phyloP scores from a whole-genome alignment of 2,113 vertebrate species.

The Equus przewalskii region DNA sequence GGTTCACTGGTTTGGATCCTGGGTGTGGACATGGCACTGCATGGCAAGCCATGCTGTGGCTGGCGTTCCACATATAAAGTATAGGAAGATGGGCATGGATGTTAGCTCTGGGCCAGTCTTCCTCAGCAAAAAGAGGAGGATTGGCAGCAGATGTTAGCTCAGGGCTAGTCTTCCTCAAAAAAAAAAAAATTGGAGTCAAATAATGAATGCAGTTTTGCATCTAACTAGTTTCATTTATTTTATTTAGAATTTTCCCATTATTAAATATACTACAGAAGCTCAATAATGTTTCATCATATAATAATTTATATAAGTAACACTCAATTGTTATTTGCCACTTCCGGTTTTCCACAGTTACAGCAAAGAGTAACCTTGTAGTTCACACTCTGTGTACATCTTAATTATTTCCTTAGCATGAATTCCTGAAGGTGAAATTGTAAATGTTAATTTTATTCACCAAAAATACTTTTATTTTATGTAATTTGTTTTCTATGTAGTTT shows the following conservation, averaged over 20 bases:
- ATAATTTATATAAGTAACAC: background rate
- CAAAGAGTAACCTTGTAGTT: background rate
- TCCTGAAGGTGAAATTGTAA: background rate
- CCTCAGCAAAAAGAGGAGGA: no score
- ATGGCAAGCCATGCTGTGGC: no score
- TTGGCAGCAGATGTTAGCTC: no score
- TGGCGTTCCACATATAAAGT: no score
- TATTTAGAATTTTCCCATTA: background rate
- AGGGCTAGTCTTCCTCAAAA: no score
- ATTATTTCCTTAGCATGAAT: constrained; percentile 20
- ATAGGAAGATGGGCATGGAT: no score
- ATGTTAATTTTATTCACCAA: constrained; percentile 50
- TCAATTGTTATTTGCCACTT: background rate
- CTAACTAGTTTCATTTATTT: background rate
- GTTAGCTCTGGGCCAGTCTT: no score
- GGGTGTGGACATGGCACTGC: no score
- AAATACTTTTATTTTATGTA: constrained; percentile 63
- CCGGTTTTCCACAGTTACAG: background rate
- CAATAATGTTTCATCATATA: background rate
- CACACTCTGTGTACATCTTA: background rate
- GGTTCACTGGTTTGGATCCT: no score
- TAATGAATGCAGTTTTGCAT: background rate
- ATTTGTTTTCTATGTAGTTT: constrained; percentile 40
- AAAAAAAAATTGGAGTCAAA: background rate
- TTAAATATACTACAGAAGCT: background rate